Evolutionary conservation across 2,797 vertebrate genomes (phyloP).

Genomic region (Hemibagrus guttatus): DNA sequence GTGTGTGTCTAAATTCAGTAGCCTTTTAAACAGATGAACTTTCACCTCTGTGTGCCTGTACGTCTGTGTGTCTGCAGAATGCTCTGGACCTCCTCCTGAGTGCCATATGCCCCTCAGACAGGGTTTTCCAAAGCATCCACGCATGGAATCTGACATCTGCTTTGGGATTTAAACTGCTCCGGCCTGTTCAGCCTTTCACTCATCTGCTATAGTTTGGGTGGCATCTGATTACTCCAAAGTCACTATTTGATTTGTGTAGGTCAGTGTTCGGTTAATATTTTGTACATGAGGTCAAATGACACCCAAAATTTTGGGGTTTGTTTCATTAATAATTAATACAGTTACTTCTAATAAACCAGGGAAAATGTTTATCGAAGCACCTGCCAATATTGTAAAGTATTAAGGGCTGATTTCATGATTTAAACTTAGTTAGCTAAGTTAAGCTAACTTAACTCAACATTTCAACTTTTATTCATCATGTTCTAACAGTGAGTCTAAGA

Average conservation of each 20-base stretch:
- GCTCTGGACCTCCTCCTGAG: slow-evolving; percentile 66
- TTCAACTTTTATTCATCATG: neutral
- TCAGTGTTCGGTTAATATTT: slow-evolving; percentile 32
- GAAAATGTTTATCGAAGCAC: neutral
- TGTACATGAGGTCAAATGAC: neutral
- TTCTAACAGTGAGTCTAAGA: neutral
- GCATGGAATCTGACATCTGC: slow-evolving; percentile 61
- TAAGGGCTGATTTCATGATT: neutral
- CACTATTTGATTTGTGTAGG: slow-evolving; percentile 14
- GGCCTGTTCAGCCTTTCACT: slow-evolving; percentile 45
- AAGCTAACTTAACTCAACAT: too few species aligned
- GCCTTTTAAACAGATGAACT: slow-evolving; percentile 40
- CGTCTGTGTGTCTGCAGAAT: slow-evolving; percentile 54
- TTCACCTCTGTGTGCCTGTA: slow-evolving; percentile 42
- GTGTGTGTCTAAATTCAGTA: slow-evolving; percentile 15
- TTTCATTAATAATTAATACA: neutral
- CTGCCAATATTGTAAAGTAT: neutral
- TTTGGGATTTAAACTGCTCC: slow-evolving; percentile 53
- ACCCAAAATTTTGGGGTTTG: neutral
- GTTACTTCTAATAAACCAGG: neutral
- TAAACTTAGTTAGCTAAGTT: too few species aligned
- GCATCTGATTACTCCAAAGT: slow-evolving; percentile 38
- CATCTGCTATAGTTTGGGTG: slow-evolving; percentile 49
- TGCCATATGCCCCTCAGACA: slow-evolving; percentile 72
- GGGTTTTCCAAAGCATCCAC: slow-evolving; percentile 51